These are phyloP conservation scores for Poicephalus meyeri DNA, from an alignment of 2,113 vertebrate genomes.

Conservation along the genomic window DNA sequence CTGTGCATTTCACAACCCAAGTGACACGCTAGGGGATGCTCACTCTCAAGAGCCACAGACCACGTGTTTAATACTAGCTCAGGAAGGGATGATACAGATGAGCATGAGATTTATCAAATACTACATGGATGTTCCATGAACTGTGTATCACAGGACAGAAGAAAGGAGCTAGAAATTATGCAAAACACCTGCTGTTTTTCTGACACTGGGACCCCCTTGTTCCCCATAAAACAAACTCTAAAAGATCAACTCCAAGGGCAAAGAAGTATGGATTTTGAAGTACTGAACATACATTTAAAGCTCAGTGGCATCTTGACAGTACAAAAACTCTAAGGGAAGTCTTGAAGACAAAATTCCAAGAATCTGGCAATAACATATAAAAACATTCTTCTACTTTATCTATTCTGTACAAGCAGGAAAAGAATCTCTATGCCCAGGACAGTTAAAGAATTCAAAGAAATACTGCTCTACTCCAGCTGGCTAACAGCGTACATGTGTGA, in stretches of 20 bases:
- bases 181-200: neutral
- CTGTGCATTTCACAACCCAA: neutral
- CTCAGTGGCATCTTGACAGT: neutral
- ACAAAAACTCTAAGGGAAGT: neutral
- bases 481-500: neutral
- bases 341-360: constrained; percentile 5
- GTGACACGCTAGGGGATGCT: neutral
- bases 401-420: neutral
- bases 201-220: neutral
- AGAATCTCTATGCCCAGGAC: neutral
- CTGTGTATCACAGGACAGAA: neutral
- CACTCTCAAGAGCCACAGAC: neutral
- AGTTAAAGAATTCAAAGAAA: neutral
- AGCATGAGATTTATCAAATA: neutral
- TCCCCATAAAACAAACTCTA: neutral
- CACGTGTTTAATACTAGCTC: neutral
- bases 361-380: neutral
- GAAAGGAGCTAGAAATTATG: neutral
- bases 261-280: neutral
- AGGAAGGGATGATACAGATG: neutral
- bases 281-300: neutral
- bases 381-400: neutral
- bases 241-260: neutral
- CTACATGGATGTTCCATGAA: neutral
- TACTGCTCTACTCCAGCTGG: neutral